Evolutionary conservation across 2,113 vertebrate species (phyloP).

Genomic region (Orycteropus afer): DNA sequence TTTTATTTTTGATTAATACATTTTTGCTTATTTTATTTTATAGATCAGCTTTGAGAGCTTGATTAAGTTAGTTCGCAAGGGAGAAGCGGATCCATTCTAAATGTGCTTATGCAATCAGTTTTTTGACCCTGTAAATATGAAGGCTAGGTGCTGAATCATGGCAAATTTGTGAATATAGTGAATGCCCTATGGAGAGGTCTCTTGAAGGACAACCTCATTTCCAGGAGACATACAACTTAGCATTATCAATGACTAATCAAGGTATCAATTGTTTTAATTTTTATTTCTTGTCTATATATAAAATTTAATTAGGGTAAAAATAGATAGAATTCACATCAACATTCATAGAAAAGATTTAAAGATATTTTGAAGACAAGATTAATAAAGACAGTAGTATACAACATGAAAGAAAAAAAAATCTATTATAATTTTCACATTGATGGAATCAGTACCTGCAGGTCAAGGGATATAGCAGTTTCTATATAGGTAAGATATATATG

Average conservation of each 20-base stretch:
- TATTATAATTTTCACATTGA: not conserved
- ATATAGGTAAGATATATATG: not conserved
- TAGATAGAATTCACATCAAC: not conserved
- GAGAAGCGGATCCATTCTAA: not conserved
- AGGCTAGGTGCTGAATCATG: not conserved
- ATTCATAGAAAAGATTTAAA: not conserved
- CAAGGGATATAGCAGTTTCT: not conserved
- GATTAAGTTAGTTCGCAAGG: slow-evolving; percentile 17
- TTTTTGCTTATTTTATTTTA: not conserved
- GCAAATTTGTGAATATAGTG: not conserved
- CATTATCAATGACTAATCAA: not conserved
- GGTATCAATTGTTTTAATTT: not conserved
- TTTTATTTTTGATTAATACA: not conserved
- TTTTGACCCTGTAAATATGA: slow-evolving; percentile 15
- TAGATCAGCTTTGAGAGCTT: not conserved
- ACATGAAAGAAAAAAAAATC: not conserved
- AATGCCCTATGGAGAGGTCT: not conserved
- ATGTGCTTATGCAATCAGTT: not conserved
- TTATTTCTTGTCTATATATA: not conserved
- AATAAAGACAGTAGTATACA: not conserved
- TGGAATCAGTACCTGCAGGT: not conserved
- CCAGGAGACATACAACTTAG: not conserved
- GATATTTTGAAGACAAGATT: not conserved
- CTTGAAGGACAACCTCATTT: not conserved
- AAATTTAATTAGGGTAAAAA: not conserved